A percentile compares a stretch with the other conserved stretches of the same genome.
phyloP scores from a whole-genome alignment of 2,113 vertebrate species.

The Dolichotis patagonum region DNA sequence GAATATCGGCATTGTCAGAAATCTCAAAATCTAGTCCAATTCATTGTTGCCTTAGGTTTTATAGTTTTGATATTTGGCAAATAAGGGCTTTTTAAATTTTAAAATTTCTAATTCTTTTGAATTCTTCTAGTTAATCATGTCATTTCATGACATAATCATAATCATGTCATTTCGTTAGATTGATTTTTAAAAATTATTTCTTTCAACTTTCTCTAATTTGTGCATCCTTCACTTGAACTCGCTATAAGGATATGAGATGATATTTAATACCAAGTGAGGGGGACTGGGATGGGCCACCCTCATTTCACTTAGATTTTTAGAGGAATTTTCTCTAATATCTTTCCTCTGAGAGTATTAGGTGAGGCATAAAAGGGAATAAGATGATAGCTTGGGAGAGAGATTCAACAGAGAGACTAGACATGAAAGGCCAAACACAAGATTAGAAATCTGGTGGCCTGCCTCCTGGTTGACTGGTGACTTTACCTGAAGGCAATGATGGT shows the following conservation, averaged over 20 bases:
- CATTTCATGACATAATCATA: too few species aligned
- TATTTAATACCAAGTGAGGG: neutral
- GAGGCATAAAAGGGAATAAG: too few species aligned
- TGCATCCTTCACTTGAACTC: neutral
- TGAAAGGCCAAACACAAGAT: too few species aligned
- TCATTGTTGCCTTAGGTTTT: neutral
- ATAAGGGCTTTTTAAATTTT: neutral
- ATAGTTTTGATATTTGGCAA: neutral
- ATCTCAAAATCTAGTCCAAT: neutral
- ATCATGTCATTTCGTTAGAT: neutral
- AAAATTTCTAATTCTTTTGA: neutral
- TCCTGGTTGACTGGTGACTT: too few species aligned
- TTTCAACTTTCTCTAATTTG: neutral
- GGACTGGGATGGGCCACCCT: fast-evolving
- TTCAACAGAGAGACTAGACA: neutral
- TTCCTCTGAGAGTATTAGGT: neutral
- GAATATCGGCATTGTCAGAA: neutral
- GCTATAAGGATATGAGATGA: fast-evolving
- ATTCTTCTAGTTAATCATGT: neutral
- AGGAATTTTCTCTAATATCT: neutral
- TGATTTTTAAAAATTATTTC: neutral
- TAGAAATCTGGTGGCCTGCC: neutral
- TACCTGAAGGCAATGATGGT: neutral
- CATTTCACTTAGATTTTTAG: neutral
- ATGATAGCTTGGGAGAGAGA: too few species aligned